Evolutionary conservation across 2,797 vertebrate genomes (phyloP), one percentile per base, ranked within the genome.

Genomic region (Peromyscus eremicus): DNA sequence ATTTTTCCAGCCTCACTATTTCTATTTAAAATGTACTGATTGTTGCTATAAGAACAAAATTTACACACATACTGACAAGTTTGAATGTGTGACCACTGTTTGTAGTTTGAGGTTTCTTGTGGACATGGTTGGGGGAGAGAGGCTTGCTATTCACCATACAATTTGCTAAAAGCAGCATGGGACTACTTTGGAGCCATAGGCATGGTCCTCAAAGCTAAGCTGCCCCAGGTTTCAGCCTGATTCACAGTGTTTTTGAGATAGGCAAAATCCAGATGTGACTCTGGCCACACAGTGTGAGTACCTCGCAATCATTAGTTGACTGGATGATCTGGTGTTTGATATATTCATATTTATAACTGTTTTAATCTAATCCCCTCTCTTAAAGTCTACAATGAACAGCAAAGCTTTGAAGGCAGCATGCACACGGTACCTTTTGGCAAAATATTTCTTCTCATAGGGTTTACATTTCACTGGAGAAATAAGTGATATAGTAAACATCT

Each of bases 61-160:
- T 27, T 3, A 3, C 2, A 5, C 11, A 75, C 11, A 19, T 43
- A 43, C 55, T 68, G 40, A 32, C 37, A 75, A 27, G 62, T 57
- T 17, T 82, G 77, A 92, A 8, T 19, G 9, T 76, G 17, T 86
- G 29, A 70, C 57, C 52, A 34, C n/a, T 49, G 49, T 66, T 21
- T 49, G 27, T 23, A 9, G 34, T 27, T 43, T 60, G 25, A 29
- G 40, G 27, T 66, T 29, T 91, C n/a, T 52, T 57, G 13, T 73
- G 34, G 17, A 37, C 0, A 0, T 7, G 49, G n/a, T 27, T 81
- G 52, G 40, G 32, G 57, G 4, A 16, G 6, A 13, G 66, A 2
- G 29, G 46, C 2, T 27, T 46, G 19, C 9, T 66, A 6, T 5
- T 5, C 9, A 12, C 3, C 1, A 0, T 9, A 6, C 16, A 10